These are phyloP conservation scores for Drosophila melanica DNA, from an alignment of 1,140 invertebrate genomes.

Conservation along the genomic window DNA sequence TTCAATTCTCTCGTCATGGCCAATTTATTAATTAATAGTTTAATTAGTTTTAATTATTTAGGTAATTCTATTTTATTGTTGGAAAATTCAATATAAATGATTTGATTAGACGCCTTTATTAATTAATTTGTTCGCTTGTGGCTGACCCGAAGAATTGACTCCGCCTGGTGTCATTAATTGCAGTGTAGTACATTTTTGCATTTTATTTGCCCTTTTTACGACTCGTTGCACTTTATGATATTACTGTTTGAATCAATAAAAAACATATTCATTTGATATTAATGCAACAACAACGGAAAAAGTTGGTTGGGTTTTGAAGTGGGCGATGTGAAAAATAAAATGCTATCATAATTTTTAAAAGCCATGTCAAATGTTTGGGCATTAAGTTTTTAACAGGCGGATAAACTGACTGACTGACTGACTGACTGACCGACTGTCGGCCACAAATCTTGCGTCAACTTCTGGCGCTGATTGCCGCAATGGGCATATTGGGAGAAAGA, in stretches of 20 bases:
- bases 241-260: slow-evolving; percentile 23
- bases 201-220: background rate
- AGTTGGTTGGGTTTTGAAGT: slow-evolving; percentile 46
- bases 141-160: slow-evolving; percentile 14
- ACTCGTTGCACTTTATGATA: too few relatives aligned
- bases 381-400: slow-evolving; percentile 59
- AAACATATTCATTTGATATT: slow-evolving; percentile 42
- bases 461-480: slow-evolving; percentile 78
- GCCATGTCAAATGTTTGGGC: slow-evolving; percentile 58
- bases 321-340: slow-evolving; percentile 49
- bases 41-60: too few relatives aligned
- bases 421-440: slow-evolving; percentile 16
- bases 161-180: slow-evolving; percentile 26
- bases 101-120: slow-evolving; percentile 30
- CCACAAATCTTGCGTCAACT: slow-evolving; percentile 75
- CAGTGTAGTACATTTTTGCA: background rate
- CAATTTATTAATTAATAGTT: too few relatives aligned
- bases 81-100: too few relatives aligned
- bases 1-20: background rate
- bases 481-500: slow-evolving; percentile 55
- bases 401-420: slow-evolving; percentile 13
- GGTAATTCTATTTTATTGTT: too few relatives aligned
- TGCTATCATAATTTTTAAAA: slow-evolving; percentile 46
- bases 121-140: slow-evolving; percentile 26
- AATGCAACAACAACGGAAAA: slow-evolving; percentile 42